Base-by-base conservation (phyloP, 2,888 invertebrate genomes). In the Antitype chi region DNA sequence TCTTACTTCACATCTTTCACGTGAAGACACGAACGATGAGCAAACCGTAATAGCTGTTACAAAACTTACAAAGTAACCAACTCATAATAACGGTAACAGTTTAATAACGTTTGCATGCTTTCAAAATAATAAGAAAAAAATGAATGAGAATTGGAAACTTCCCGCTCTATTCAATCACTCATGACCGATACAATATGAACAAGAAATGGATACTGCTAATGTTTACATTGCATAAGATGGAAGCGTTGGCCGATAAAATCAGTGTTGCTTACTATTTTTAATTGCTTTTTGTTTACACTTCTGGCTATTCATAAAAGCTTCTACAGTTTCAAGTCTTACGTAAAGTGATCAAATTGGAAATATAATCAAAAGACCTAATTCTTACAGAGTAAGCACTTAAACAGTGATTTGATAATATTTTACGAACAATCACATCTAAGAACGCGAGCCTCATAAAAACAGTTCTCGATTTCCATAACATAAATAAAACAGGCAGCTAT, bases 121-220 rank as follows among this genome's bases (percentile, higher is more conserved):
- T 78, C 59, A 81, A 82, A 79, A 75, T 72, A 74, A 76, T 70
- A 43, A 1, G 66, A 85, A 86, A 82, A 78, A 82, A 73, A 20
- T n/a, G 23, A 71, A 76, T 68, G 66, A 83, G 64, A 72, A 83
- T 81, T 76, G 77, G 70, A 78, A 85, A 87, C 86, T 88, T 82
- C 81, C 80, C 86, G 85, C 80, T 88, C 84, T 84, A 83, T 78
- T 82, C 83, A 85, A 80, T 87, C 81, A 87, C 71, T 83, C 85
- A 86, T 89, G 86, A 88, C 85, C 70, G 72, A 74, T 80, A 82
- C 59, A 78, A 82, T 85, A 78, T 68, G 53, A 55, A 66, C 74
- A 66, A 87, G 69, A 74, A 78, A 78, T 83, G 13, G 74, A 81
- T 80, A 84, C 74, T 78, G 67, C 67, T 81, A 77, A 81, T 82